Conservation (phyloP, 2,113 vertebrate genomes). For the Rhagologus leucostigma region DNA sequence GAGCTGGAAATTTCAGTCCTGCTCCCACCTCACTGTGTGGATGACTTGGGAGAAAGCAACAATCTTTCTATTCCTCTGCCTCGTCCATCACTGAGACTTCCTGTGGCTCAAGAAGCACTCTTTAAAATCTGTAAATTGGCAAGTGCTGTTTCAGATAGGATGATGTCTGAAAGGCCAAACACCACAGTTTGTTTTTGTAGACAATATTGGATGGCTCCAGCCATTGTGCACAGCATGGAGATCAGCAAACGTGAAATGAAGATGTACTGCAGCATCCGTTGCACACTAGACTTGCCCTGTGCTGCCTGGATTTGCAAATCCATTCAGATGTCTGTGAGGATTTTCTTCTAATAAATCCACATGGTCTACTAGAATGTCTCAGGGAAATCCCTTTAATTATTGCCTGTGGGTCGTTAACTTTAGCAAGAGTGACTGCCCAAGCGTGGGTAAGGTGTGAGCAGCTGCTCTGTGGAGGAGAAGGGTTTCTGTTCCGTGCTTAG, state of each 20-base stretch:
- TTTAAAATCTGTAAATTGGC: background rate
- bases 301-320: background rate
- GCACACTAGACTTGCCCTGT: background rate
- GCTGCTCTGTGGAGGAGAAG: background rate
- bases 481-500: background rate
- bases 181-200: background rate
- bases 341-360: background rate
- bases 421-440: background rate
- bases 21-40: background rate
- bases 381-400: conserved; percentile 1
- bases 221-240: background rate
- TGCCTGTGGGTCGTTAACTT: background rate
- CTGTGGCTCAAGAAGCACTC: background rate
- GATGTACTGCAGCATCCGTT: background rate
- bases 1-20: background rate
- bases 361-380: background rate
- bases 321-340: background rate
- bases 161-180: background rate
- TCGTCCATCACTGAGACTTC: background rate
- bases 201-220: background rate
- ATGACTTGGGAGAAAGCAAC: background rate
- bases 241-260: background rate
- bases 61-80: background rate
- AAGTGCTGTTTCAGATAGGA: background rate
- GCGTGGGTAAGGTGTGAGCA: background rate